Evolutionary conservation across 2,113 vertebrate genomes (phyloP).

Genomic region (Albula glossodonta): DNA sequence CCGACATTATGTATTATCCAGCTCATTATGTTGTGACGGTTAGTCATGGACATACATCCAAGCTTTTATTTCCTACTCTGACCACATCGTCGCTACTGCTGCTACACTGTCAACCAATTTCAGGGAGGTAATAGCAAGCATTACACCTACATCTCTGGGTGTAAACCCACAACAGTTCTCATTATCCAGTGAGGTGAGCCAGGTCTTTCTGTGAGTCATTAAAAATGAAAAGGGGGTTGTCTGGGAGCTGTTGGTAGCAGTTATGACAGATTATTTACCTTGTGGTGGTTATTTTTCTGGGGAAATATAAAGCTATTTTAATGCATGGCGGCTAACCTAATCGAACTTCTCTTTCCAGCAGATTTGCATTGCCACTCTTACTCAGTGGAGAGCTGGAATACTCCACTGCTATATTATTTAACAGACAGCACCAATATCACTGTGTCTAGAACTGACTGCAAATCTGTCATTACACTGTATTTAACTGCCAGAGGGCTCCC

Average conservation of each 20-base stretch:
- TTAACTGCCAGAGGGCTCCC: neutral
- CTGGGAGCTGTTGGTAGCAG: constrained; percentile 21
- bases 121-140: constrained; percentile 29
- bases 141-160: constrained; percentile 29
- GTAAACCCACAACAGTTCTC: constrained; percentile 21
- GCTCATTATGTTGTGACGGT: constrained; percentile 22
- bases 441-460: neutral
- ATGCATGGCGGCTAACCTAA: neutral
- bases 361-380: neutral
- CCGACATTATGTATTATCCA: constrained; percentile 29
- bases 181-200: constrained; percentile 25
- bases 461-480: neutral
- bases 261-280: constrained; percentile 43
- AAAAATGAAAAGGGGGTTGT: constrained; percentile 38
- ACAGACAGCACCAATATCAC: neutral
- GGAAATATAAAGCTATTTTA: constrained; percentile 12
- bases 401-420: neutral
- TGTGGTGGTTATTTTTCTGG: constrained; percentile 17
- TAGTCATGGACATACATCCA: neutral
- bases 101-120: constrained; percentile 32
- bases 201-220: constrained; percentile 35
- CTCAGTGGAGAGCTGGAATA: neutral
- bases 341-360: neutral
- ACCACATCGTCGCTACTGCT: constrained; percentile 19
- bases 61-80: constrained; percentile 29